Evolutionary conservation across 2,888 invertebrate species (phyloP).

Genomic region (Cephus pulcher): DNA sequence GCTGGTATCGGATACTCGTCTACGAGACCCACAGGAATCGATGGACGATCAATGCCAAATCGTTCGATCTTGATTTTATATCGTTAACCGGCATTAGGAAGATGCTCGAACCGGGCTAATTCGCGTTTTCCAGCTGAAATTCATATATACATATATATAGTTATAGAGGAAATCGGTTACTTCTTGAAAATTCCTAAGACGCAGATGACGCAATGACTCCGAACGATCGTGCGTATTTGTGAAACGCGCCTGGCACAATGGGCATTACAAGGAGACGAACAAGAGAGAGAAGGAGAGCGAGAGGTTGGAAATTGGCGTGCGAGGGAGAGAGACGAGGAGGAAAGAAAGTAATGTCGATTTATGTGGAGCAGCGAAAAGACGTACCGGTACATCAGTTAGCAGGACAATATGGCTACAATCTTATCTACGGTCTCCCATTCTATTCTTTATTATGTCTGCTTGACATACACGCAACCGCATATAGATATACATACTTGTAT

Average conservation of each 20-base stretch:
- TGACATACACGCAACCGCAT: neutral
- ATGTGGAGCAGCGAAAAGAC: slow-evolving; percentile 5
- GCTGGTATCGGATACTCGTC: neutral
- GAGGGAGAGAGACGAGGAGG: neutral
- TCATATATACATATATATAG: neutral
- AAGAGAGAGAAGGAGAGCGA: slow-evolving; percentile 13
- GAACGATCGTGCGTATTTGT: neutral
- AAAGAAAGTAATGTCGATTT: slow-evolving; percentile 1
- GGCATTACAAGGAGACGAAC: neutral
- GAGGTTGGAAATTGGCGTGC: neutral
- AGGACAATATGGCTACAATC: slow-evolving; percentile 18
- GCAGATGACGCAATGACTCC: neutral
- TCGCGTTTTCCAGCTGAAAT: neutral
- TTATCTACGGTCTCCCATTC: slow-evolving; percentile 16
- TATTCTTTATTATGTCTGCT: slow-evolving; percentile 2
- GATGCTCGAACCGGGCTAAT: neutral
- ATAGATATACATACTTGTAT: neutral
- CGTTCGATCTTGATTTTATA: too few relatives aligned
- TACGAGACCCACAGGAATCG: neutral
- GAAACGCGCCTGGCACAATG: neutral
- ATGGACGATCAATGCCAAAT: too few relatives aligned
- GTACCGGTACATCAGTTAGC: slow-evolving; percentile 3
- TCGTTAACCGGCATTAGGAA: neutral
- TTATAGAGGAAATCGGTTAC: neutral
- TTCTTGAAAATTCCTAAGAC: neutral